phyloP scores from a whole-genome alignment of 2,113 vertebrate species.

The Tupaia chinensis region DNA sequence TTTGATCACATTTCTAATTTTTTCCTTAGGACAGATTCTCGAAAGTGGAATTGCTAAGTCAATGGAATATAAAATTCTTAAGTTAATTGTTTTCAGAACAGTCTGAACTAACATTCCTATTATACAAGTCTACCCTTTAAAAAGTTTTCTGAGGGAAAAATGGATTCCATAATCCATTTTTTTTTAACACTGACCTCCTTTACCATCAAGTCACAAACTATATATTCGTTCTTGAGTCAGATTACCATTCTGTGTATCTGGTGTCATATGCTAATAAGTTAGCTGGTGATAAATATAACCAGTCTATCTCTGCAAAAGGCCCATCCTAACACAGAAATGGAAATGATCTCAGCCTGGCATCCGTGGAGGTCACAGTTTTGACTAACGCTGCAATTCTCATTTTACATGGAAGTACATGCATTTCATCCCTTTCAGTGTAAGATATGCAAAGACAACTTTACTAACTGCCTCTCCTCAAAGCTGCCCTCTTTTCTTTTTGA shows the following conservation, averaged over 20 bases:
- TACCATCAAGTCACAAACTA: conserved; percentile 51
- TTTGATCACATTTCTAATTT: not conserved
- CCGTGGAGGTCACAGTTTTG: not conserved
- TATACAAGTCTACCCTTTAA: not conserved
- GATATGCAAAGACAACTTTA: accelerated
- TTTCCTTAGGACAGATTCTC: not conserved
- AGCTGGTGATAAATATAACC: conserved; percentile 70
- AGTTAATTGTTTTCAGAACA: not conserved
- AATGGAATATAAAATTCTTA: not conserved
- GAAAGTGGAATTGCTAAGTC: not conserved
- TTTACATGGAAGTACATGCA: not conserved
- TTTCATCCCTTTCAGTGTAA: not conserved
- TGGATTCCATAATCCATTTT: not conserved
- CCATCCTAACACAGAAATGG: conserved; percentile 57
- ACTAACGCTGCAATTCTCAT: not conserved
- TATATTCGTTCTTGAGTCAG: conserved; percentile 64
- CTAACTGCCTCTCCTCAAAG: no score
- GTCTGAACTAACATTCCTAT: not conserved
- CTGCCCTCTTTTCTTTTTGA: not conserved
- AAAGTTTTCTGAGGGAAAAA: not conserved
- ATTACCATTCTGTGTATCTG: conserved; percentile 1
- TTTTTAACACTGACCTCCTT: conserved; percentile 40
- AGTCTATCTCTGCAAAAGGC: conserved; percentile 51
- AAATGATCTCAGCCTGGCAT: conserved; percentile 52
- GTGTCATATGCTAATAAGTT: conserved; percentile 56